Evolutionary conservation across 2,888 invertebrate genomes (phyloP), one percentile per base, ranked within the genome.

Genomic region (Seira sanloemensis): DNA sequence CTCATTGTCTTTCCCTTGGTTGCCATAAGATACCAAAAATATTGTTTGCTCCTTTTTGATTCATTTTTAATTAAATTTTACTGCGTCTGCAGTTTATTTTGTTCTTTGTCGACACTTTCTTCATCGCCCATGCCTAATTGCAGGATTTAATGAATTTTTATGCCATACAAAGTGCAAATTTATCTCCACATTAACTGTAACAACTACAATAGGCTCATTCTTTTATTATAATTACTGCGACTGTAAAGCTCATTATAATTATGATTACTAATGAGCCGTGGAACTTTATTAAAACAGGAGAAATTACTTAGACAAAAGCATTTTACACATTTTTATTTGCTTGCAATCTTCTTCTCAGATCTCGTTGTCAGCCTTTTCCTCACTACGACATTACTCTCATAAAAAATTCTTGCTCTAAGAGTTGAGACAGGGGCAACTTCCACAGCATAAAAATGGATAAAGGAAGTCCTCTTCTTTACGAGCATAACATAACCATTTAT

Each of bases 1-100:
- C 93, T 98, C 90, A 93, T 98, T 89, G 93, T 98, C 88, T 97
- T 98, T 91, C 98, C 98, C 37, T 95, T 97, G 91, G 94, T 97
- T 90, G 98, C 98, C 46, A 93, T 98, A 54, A 54, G 50, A 71
- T 46, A 24, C 37, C 58, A 26, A 74, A 26, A 25, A n/a, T n/a
- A n/a, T n/a, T n/a, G n/a, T n/a, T n/a, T n/a, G n/a, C n/a, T n/a
- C n/a, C n/a, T n/a, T n/a, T n/a, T n/a, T n/a, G n/a, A n/a, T 12
- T 37, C 37, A 37, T 37, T 37, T 12, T 37, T 12, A 37, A 37
- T 37, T 37, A 37, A 37, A 37, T 12, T 37, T 37, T 37, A 37
- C 5, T 12, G 37, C 66, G 25, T 50, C 50, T 7, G 73, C 73
- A 12, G 21, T 73, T 50, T 37, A n/a, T 5, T 72, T 0, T 23